These are phyloP conservation scores for Malacosoma neustria DNA, from an alignment of 2,888 invertebrate species.

Conservation along the genomic window DNA sequence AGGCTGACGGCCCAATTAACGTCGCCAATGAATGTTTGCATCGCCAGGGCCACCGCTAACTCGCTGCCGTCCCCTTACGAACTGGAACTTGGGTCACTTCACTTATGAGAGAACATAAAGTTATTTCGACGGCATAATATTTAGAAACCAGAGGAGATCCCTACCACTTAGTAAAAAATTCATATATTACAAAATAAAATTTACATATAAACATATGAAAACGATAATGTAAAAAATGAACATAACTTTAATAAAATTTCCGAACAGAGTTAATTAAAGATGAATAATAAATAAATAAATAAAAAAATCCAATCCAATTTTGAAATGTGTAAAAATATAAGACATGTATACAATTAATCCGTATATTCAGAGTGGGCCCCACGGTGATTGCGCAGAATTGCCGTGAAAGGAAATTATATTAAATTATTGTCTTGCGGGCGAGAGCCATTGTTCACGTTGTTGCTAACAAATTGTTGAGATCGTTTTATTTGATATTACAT, in stretches of 20 bases:
- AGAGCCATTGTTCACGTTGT: conserved; percentile 28
- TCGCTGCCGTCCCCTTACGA: too few species aligned
- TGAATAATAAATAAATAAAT: background rate
- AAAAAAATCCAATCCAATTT: background rate
- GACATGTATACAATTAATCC: background rate
- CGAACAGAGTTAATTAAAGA: background rate
- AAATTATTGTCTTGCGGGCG: conserved; percentile 42
- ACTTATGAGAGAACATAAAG: too few species aligned
- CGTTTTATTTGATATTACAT: conserved; percentile 16
- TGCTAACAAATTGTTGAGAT: conserved; percentile 15
- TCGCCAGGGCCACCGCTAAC: too few species aligned
- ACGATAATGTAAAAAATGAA: background rate
- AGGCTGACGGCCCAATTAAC: too few species aligned
- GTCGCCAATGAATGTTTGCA: too few species aligned
- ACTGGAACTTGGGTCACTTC: too few species aligned
- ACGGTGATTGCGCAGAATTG: conserved; percentile 35
- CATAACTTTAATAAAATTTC: background rate
- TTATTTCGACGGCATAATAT: too few species aligned
- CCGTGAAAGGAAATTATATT: conserved; percentile 52
- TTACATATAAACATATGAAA: too few species aligned
- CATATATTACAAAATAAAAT: too few species aligned
- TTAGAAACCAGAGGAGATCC: too few species aligned
- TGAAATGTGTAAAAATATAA: background rate
- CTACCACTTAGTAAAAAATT: too few species aligned
- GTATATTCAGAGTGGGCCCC: background rate